These are phyloP conservation scores for Spizaetus ornatus DNA, from an alignment of 2,113 vertebrate genomes.

Conservation along the genomic window DNA sequence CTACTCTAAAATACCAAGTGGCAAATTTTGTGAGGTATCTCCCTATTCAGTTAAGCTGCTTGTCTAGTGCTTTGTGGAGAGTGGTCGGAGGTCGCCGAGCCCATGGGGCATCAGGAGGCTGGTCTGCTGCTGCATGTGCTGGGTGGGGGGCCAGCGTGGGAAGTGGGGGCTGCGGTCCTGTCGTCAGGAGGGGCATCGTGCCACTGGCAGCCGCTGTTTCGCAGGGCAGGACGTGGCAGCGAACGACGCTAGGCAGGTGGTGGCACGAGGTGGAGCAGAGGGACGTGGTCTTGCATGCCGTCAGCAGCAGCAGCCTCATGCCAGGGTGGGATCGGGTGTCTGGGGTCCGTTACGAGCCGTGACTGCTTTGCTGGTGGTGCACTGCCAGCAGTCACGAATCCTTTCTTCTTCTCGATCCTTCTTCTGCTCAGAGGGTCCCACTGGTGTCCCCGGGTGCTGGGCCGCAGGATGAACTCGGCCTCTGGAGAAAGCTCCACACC, in stretches of 20 bases:
- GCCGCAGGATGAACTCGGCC: background rate
- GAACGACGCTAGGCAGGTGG: background rate
- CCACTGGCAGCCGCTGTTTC: background rate
- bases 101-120: background rate
- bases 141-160: no score
- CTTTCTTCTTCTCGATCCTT: background rate
- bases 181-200: accelerated
- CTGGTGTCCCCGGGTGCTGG: background rate
- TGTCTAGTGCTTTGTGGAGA: background rate
- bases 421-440: accelerated
- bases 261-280: background rate
- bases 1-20: background rate
- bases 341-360: accelerated
- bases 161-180: background rate
- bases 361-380: background rate
- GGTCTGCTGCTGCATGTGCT: accelerated
- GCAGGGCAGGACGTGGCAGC: background rate
- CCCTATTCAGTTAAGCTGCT: background rate
- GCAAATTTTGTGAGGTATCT: background rate
- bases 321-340: accelerated
- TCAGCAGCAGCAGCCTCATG: background rate
- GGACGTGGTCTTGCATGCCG: background rate
- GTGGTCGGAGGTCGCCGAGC: accelerated
- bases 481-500: background rate
- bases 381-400: background rate